Evolutionary conservation across 2,797 vertebrate genomes (phyloP).

Genomic region (Brachyalestes nurse): DNA sequence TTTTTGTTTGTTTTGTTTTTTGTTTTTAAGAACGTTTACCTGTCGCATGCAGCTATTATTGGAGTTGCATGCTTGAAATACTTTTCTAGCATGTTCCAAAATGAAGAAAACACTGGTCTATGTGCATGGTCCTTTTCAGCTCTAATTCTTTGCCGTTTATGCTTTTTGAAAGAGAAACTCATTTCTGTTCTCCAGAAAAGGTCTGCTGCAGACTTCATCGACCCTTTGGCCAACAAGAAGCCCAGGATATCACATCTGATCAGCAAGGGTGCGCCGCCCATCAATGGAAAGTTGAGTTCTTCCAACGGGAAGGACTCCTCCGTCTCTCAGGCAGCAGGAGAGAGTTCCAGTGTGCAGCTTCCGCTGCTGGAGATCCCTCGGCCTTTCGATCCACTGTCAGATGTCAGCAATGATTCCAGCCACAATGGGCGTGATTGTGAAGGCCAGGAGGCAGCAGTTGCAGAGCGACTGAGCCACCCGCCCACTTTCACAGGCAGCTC

Average conservation of each 20-base stretch:
- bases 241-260: conserved; percentile 90
- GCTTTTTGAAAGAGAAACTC: not conserved
- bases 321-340: conserved; percentile 58
- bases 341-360: conserved; percentile 75
- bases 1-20: too few relatives aligned
- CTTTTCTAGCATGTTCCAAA: too few relatives aligned
- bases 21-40: too few relatives aligned
- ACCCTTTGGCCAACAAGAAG: conserved; percentile 92
- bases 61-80: too few relatives aligned
- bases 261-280: conserved; percentile 80
- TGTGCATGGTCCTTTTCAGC: too few relatives aligned
- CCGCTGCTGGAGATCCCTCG: conserved; percentile 82
- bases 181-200: conserved; percentile 83
- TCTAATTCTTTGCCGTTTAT: too few relatives aligned
- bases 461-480: conserved; percentile 80
- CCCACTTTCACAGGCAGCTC: conserved; percentile 54
- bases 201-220: conserved; percentile 87
- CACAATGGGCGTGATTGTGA: conserved; percentile 89
- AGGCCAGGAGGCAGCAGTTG: conserved; percentile 73
- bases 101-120: too few relatives aligned
- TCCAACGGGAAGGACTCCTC: conserved; percentile 82
- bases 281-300: conserved; percentile 87
- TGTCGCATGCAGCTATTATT: too few relatives aligned
- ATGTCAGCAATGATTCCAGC: conserved; percentile 90
- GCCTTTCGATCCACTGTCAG: conserved; percentile 87